Base-by-base conservation (phyloP, 2,113 vertebrate species). In the Saimiri boliviensis region DNA sequence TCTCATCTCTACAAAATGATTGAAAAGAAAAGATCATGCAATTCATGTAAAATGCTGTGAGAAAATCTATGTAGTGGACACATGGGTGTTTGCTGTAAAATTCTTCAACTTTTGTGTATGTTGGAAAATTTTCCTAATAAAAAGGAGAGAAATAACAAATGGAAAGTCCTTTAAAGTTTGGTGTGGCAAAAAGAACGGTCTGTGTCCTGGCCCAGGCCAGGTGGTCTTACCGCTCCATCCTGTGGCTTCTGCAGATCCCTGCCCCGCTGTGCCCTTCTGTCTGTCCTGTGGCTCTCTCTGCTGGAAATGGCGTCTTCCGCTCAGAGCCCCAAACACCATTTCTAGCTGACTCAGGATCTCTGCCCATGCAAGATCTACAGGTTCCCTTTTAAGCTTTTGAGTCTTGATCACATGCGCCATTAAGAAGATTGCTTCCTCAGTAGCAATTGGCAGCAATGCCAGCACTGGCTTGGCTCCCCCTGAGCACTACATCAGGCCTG, bases 91-190 rank as follows among this genome's bases (percentile, higher is more conserved):
- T 35, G 32, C 6, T 52, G 68, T 30, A 56, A 77, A 91, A 27
- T 25, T 81, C 56, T 79, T 45, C 40, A 37, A 60, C 25, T 66
- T 89, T 70, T 20, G 37, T 47, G 11, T 52, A 21, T 35, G 32
- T 87, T 94, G 21, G 52, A 89, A 86, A 86, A 23, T 37, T 68
- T 93, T 73, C 60, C 66, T 89, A 95, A 68, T 63, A 83, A 95
- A 86, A 81, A 30, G 30, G 21, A 54, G 27, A 95, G 40, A 86
- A 79, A 47, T 42, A 70, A 6, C 42, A 54, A 66, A 21, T 12
- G 12, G 30, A 52, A 93, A 60, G 32, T 13, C 3, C 27, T 74
- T 85, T 58, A 16, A 23, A 76, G 20, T 54, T 35, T 0, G 0
- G 30, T 2, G 20, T 74, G 45, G 86, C 70, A 66, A 19, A 66